These are phyloP conservation scores for Contarinia nasturtii DNA, from an alignment of 1,140 invertebrate genomes.

Conservation along the genomic window DNA sequence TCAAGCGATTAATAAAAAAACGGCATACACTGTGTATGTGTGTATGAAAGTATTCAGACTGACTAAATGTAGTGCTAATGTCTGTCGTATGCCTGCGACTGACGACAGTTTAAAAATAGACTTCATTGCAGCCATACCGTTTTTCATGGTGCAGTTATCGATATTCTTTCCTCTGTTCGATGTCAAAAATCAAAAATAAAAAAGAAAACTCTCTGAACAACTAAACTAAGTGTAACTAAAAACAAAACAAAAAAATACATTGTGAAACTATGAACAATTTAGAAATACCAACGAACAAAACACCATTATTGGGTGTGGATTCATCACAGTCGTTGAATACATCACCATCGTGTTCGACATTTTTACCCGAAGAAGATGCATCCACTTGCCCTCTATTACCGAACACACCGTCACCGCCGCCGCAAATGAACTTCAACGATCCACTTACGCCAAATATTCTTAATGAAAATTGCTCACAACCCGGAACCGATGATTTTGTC, in stretches of 20 bases:
- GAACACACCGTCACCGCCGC: conserved; percentile 25
- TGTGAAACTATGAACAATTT: conserved; percentile 8
- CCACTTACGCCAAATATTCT: conserved; percentile 23
- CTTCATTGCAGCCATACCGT: no score
- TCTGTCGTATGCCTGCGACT: no score
- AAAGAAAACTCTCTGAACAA: no score
- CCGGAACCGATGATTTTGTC: conserved; percentile 13
- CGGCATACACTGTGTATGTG: no score
- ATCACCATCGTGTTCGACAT: conserved; percentile 18
- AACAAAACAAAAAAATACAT: neutral
- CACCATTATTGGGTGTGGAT: conserved; percentile 13
- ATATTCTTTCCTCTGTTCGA: no score
- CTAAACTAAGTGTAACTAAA: neutral
- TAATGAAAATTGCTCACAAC: conserved; percentile 7
- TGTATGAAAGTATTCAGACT: no score
- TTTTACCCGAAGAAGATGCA: conserved; percentile 29
- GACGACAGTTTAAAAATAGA: no score
- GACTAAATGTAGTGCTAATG: no score
- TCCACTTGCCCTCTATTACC: conserved; percentile 31
- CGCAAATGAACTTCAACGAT: conserved; percentile 24
- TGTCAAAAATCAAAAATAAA: no score
- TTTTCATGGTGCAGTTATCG: no score
- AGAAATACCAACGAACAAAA: conserved; percentile 15
- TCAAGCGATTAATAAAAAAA: no score
- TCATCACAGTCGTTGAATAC: conserved; percentile 12